Conservation (phyloP, 2,797 vertebrate species). For the Siniperca scherzeri region DNA sequence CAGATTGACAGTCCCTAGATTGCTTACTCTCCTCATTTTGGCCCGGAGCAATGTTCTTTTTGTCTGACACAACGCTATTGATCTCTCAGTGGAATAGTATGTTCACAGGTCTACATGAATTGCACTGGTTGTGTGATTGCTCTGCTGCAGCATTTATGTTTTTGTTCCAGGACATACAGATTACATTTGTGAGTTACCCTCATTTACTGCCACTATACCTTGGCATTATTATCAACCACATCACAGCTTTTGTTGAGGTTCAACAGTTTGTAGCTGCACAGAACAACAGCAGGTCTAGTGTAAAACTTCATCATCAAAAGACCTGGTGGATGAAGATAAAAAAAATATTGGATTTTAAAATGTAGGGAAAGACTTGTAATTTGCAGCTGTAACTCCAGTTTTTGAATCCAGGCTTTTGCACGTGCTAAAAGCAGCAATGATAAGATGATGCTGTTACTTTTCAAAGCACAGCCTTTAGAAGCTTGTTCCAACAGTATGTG, state of each 20-base stretch:
- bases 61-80: conserved; percentile 71
- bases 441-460: conserved; percentile 26
- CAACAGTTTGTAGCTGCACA: conserved; percentile 21
- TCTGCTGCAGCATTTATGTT: conserved; percentile 40
- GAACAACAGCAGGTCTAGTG: conserved; percentile 6
- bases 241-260: conserved; percentile 34
- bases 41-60: conserved; percentile 64
- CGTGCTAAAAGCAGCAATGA: neutral
- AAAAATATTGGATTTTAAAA: neutral
- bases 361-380: neutral
- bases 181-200: conserved; percentile 59
- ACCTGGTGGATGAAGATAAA: neutral
- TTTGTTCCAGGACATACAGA: conserved; percentile 67
- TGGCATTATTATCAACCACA: conserved; percentile 42
- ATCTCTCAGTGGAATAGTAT: conserved; percentile 69
- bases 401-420: conserved; percentile 4
- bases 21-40: conserved; percentile 59
- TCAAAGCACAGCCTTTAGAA: conserved; percentile 10
- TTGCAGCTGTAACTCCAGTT: conserved; percentile 1
- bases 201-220: conserved; percentile 44
- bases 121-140: conserved; percentile 54
- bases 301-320: conserved; percentile 26
- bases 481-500: neutral
- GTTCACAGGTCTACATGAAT: conserved; percentile 60
- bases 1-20: conserved; percentile 63